Conservation (phyloP, 1,140 invertebrate genomes). For the Maniola jurtina region DNA sequence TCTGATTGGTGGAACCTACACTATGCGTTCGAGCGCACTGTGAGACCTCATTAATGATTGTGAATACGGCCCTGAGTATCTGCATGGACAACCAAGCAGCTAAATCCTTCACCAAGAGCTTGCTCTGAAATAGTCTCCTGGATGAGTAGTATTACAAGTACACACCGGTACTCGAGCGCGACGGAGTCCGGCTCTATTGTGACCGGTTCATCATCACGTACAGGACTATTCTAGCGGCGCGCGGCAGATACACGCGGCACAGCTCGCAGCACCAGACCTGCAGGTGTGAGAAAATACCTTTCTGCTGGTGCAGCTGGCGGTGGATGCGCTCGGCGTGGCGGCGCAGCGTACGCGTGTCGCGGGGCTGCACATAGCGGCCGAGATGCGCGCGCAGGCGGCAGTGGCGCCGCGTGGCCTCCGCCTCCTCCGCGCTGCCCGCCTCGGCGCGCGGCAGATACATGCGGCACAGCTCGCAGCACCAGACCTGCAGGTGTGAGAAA, state of each 20-base stretch:
- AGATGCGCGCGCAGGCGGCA: slow-evolving; percentile 85
- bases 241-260: slow-evolving; percentile 85
- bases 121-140: slow-evolving; percentile 19
- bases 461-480: slow-evolving; percentile 87
- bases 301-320: slow-evolving; percentile 78
- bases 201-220: slow-evolving; percentile 5
- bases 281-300: too few relatives aligned
- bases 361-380: slow-evolving; percentile 85
- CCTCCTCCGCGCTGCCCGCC: slow-evolving; percentile 73
- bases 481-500: too few relatives aligned
- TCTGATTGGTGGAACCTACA: too few relatives aligned
- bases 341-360: slow-evolving; percentile 84
- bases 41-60: slow-evolving; percentile 18
- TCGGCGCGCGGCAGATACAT: slow-evolving; percentile 82
- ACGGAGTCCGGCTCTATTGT: slow-evolving; percentile 11
- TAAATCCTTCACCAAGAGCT: slow-evolving; percentile 18
- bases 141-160: slow-evolving; percentile 5
- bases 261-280: slow-evolving; percentile 84
- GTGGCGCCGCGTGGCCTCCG: slow-evolving; percentile 83
- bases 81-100: slow-evolving; percentile 19
- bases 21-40: too few relatives aligned
- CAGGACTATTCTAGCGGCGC: slow-evolving; percentile 41
- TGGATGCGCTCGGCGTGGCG: slow-evolving; percentile 84
- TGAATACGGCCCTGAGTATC: slow-evolving; percentile 11
- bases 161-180: slow-evolving; percentile 7